These are phyloP conservation scores for Megalonaias nervosa DNA, from an alignment of 1,140 invertebrate genomes.

Conservation along the genomic window DNA sequence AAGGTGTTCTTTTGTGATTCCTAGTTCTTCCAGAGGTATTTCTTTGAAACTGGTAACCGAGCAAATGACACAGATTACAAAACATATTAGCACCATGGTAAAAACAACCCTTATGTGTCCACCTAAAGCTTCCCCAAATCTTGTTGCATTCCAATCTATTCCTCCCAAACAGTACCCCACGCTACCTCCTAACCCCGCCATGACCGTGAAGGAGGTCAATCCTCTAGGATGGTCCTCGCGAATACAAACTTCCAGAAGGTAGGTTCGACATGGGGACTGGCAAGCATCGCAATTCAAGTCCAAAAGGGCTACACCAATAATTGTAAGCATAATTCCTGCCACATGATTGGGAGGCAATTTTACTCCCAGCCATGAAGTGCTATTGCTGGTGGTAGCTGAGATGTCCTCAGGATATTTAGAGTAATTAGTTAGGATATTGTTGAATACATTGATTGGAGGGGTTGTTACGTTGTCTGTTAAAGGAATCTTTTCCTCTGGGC, in stretches of 20 bases:
- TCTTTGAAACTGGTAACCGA: conserved; percentile 65
- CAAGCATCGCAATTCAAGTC: conserved; percentile 98
- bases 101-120: conserved; percentile 90
- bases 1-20: conserved; percentile 42
- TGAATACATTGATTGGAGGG: too few species aligned
- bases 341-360: conserved; percentile 45
- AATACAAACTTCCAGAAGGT: conserved; percentile 91
- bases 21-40: conserved; percentile 58
- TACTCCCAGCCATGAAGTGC: conserved; percentile 20
- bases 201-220: conserved; percentile 94
- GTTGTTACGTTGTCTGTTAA: too few species aligned
- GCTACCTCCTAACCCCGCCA: conserved; percentile 95
- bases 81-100: conserved; percentile 55
- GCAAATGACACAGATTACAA: conserved; percentile 54
- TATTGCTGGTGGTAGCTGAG: neutral
- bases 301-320: conserved; percentile 92
- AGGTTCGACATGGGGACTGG: conserved; percentile 91
- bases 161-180: conserved; percentile 94
- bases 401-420: too few species aligned
- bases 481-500: neutral
- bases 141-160: conserved; percentile 89
- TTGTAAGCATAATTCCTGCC: conserved; percentile 84
- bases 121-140: conserved; percentile 77
- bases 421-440: too few species aligned
- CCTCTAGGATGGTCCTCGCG: conserved; percentile 95